phyloP scores from a whole-genome alignment of 2,113 vertebrate species.

The Hemiprocne comata region DNA sequence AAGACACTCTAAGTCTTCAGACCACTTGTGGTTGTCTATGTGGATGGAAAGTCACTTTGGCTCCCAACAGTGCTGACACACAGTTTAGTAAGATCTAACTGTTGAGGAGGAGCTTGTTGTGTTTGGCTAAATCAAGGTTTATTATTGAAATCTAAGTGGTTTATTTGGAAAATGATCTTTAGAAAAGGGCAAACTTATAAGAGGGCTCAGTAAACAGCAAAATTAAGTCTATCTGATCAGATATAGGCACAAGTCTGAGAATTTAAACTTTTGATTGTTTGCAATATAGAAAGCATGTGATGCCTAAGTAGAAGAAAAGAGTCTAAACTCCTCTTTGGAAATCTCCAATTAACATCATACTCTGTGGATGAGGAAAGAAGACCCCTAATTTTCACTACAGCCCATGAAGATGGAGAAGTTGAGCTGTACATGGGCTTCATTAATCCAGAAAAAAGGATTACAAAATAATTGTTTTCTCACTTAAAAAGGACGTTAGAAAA shows the following conservation, averaged over 20 bases:
- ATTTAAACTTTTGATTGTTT: neutral
- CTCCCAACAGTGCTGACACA: neutral
- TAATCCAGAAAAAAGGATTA: neutral
- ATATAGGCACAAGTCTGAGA: neutral
- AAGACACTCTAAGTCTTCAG: neutral
- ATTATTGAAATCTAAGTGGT: neutral
- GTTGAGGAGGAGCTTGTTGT: neutral
- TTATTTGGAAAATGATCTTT: neutral
- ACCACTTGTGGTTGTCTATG: neutral
- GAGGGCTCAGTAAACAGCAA: neutral
- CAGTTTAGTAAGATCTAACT: neutral
- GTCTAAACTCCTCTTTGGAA: neutral
- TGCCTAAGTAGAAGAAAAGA: neutral
- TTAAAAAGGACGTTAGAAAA: neutral
- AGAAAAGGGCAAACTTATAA: neutral
- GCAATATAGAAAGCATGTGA: neutral
- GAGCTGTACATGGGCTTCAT: neutral
- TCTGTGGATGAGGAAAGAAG: neutral
- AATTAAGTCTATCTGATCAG: neutral
- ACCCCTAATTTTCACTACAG: neutral
- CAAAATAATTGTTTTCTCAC: neutral
- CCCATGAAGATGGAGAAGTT: neutral
- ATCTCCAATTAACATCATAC: neutral
- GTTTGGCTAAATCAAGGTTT: neutral
- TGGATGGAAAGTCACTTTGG: neutral